A percentile compares a stretch with the other conserved stretches of the same genome.
Evolutionary conservation across 2,113 vertebrate genomes (phyloP).

Genomic region (Chaenocephalus aceratus): DNA sequence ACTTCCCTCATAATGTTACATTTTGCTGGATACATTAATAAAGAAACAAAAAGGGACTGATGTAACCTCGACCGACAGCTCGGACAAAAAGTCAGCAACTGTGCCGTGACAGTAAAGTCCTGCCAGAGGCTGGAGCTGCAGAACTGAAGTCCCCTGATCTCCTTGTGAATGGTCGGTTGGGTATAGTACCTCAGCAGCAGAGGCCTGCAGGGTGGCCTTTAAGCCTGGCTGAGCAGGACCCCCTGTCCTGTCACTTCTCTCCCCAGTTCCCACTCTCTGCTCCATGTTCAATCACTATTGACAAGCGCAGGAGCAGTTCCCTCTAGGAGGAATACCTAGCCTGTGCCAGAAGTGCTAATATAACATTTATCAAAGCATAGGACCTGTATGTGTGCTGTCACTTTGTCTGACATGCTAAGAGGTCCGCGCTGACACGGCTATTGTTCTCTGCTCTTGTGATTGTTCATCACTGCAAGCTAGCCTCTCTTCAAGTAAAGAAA

Average conservation of each 20-base stretch:
- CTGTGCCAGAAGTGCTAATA: slow-evolving; percentile 91
- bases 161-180: slow-evolving; percentile 49
- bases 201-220: slow-evolving; percentile 91
- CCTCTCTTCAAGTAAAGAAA: slow-evolving; percentile 83
- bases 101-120: slow-evolving; percentile 75
- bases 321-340: slow-evolving; percentile 87
- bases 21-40: slow-evolving; percentile 45
- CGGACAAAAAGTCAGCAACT: slow-evolving; percentile 75
- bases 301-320: slow-evolving; percentile 91
- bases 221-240: slow-evolving; percentile 89
- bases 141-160: slow-evolving; percentile 50
- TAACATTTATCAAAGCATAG: slow-evolving; percentile 90
- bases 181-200: slow-evolving; percentile 80
- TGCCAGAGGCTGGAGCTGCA: slow-evolving; percentile 81
- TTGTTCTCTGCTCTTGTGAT: slow-evolving; percentile 62
- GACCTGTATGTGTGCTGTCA: slow-evolving; percentile 85
- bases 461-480: slow-evolving; percentile 87
- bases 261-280: slow-evolving; percentile 85
- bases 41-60: slow-evolving; percentile 77
- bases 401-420: slow-evolving; percentile 88
- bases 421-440: slow-evolving; percentile 74
- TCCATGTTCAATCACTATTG: slow-evolving; percentile 90
- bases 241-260: slow-evolving; percentile 79
- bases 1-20: slow-evolving; percentile 36
- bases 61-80: slow-evolving; percentile 88